Evolutionary conservation across 2,113 vertebrate species (phyloP).

Genomic region (Micronisus gabar): DNA sequence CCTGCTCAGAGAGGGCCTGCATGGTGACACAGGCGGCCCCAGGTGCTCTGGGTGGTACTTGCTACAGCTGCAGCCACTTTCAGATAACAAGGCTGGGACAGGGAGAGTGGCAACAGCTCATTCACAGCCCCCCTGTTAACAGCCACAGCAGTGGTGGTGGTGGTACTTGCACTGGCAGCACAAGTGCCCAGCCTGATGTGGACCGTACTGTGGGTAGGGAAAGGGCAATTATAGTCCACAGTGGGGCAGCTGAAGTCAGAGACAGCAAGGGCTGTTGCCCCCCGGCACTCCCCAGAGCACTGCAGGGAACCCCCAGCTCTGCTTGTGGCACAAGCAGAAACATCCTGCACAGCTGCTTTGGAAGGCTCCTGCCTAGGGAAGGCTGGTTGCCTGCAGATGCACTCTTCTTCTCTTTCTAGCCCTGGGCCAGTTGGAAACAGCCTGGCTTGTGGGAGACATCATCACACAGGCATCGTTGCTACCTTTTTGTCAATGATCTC

Average conservation of each 20-base stretch:
- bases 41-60: not conserved
- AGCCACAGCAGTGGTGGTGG: not conserved
- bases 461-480: not conserved
- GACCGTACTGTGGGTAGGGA: not conserved
- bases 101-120: not conserved
- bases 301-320: not conserved
- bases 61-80: not conserved
- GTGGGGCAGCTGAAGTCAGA: not conserved
- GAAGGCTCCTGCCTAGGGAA: not conserved
- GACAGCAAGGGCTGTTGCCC: not conserved
- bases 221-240: not conserved
- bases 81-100: not conserved
- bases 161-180: not conserved
- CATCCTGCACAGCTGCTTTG: not conserved
- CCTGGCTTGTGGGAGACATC: not conserved
- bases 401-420: not conserved
- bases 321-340: not conserved
- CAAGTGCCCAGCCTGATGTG: not conserved
- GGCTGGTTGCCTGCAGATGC: not conserved
- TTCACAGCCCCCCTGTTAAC: not conserved
- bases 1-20: not conserved
- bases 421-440: not conserved
- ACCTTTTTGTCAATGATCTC: conserved; percentile 90
- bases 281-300: not conserved
- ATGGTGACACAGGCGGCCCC: not conserved